Percentiles rank a stretch among this genome's conserved stretches.
Evolutionary conservation across 2,888 invertebrate genomes (phyloP).

Genomic region (Phalangium opilio): DNA sequence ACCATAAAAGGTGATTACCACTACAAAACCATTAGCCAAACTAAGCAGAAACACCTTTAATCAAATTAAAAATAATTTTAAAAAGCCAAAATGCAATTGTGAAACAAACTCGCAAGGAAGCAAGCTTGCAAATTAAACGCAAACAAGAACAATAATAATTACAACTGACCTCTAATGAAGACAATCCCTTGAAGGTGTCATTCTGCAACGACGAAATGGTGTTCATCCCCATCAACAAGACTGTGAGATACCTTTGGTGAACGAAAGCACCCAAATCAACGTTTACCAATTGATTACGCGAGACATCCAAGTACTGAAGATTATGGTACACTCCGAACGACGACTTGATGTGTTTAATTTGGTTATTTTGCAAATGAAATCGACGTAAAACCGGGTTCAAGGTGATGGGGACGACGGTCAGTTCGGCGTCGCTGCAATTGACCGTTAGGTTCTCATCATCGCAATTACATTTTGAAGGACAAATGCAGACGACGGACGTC

Average conservation of each 20-base stretch:
- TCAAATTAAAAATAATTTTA: too few relatives aligned
- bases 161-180: conserved; percentile 40
- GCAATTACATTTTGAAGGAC: conserved; percentile 65
- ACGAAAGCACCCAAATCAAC: conserved; percentile 70
- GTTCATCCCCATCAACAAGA: conserved; percentile 62
- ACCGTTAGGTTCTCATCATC: conserved; percentile 62
- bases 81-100: too few relatives aligned
- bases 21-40: too few relatives aligned
- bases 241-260: conserved; percentile 42
- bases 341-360: conserved; percentile 58
- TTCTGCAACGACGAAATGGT: conserved; percentile 53
- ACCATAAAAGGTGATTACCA: too few relatives aligned
- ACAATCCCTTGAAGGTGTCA: conserved; percentile 50
- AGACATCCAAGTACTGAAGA: conserved; percentile 61
- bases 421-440: conserved; percentile 50
- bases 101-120: too few relatives aligned
- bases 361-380: conserved; percentile 69
- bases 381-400: conserved; percentile 48
- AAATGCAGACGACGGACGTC: conserved; percentile 32
- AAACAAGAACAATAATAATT: too few relatives aligned
- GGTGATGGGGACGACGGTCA: conserved; percentile 72
- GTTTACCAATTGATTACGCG: conserved; percentile 59
- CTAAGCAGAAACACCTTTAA: too few relatives aligned
- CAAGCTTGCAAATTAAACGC: too few relatives aligned
- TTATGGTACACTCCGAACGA: conserved; percentile 64